Base-by-base conservation (phyloP, 2,797 vertebrate genomes). In the Chelon auratus region DNA sequence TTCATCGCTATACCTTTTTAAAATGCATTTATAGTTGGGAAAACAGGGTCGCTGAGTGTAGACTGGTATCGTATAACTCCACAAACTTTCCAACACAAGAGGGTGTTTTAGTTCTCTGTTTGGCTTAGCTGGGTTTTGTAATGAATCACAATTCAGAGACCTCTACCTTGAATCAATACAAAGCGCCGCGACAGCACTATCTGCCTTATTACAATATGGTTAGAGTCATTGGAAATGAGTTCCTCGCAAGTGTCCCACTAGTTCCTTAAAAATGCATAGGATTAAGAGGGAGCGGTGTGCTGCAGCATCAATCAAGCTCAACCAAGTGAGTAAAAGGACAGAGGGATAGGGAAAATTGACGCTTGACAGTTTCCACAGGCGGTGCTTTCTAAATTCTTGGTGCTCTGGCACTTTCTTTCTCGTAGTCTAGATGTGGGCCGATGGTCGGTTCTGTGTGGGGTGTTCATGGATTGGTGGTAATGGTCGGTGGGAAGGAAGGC, bases 201-300 rank as follows among this genome's bases (percentile, higher is more conserved):
- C 85, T 80, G 76, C 81, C 89, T 87, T 89, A 92, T 94, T 94
- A 92, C 91, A 92, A 92, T 87, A 92, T 67, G 80, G 83, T 80
- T 76, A 74, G 72, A 92, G 85, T 78, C 85, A 82, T 80, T 92
- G 83, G 87, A 92, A 93, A 93, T 92, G 90, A 92, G 86, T 88
- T 92, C 88, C 80, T 84, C 83, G 87, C 84, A 51, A 77, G 86
- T 71, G 61, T 90, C 86, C 52, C 72, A 65, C 67, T 73, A 85
- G 69, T 91, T 93, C 85, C 93, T 94, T 92, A 94, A 94, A 95
- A 94, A 95, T 94, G 92, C 92, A 94, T 92, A 80, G 91, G 89
- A 92, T 94, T 93, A 94, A 90, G 87, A 84, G 71, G 80, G 89
- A 93, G 88, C 30, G 62, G 86, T 68, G 72, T 48, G 77, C 83